These are phyloP conservation scores for Mungos mungo DNA, from an alignment of 2,113 vertebrate genomes.

Conservation along the genomic window DNA sequence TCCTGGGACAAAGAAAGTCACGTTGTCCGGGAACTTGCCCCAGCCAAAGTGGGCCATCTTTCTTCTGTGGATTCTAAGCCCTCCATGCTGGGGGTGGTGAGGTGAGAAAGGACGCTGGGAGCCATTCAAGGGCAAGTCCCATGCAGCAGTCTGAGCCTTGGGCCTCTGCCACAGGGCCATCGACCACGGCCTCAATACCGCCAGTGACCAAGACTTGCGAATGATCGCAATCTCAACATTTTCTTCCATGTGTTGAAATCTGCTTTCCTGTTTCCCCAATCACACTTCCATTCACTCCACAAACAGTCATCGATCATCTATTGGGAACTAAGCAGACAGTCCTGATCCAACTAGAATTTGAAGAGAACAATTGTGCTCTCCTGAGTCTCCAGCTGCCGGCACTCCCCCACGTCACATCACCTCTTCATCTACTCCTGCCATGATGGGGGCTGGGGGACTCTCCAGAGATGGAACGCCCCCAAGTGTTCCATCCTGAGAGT, in stretches of 20 bases:
- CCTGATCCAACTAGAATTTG: neutral
- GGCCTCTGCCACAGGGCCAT: neutral
- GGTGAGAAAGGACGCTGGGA: neutral
- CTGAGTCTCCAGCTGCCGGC: rapidly evolving
- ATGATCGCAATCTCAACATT: neutral
- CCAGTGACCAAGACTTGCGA: neutral
- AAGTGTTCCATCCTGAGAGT: neutral
- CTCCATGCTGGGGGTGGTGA: neutral
- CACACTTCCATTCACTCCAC: neutral
- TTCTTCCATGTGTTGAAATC: neutral
- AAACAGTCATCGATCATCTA: neutral
- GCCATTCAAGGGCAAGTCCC: neutral
- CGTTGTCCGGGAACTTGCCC: neutral
- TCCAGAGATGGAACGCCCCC: neutral
- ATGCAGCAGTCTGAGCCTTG: neutral
- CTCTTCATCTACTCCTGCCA: neutral
- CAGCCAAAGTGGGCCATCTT: neutral
- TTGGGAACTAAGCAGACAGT: neutral
- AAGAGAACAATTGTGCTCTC: neutral
- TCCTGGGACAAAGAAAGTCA: conserved; percentile 46
- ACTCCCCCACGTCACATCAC: neutral
- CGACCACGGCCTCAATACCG: rapidly evolving
- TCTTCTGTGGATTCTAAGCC: neutral
- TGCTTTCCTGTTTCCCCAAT: neutral
- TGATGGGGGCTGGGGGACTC: neutral